Evolutionary conservation across 2,113 vertebrate species (phyloP).

Genomic region (Semnornis frantzii): DNA sequence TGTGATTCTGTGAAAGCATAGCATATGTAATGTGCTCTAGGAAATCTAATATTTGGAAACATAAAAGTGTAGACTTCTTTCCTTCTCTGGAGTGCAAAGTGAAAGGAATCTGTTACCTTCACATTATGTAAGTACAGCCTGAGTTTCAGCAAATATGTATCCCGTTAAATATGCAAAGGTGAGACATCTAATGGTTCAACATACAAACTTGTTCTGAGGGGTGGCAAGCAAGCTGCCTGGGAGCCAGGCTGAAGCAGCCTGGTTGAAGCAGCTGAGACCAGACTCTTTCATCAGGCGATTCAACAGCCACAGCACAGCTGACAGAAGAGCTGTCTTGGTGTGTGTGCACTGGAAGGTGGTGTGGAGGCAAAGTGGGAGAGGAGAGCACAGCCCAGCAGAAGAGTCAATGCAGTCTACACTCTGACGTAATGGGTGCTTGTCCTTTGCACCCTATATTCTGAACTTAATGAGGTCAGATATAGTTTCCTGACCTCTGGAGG

Average conservation of each 20-base stretch:
- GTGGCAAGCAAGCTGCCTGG: background rate
- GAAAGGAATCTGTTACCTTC: background rate
- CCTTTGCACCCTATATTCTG: background rate
- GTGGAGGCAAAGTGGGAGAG: background rate
- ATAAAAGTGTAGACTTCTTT: background rate
- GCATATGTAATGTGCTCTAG: background rate
- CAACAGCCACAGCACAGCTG: background rate
- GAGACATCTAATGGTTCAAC: background rate
- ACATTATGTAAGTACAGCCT: background rate
- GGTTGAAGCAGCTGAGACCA: background rate
- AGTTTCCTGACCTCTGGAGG: background rate
- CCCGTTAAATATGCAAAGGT: background rate
- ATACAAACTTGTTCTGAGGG: accelerated
- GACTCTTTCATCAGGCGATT: background rate
- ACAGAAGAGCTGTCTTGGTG: background rate
- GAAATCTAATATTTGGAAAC: background rate
- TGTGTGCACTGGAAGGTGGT: accelerated
- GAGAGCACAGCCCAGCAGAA: background rate
- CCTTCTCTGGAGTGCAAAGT: background rate
- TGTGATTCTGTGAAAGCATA: background rate
- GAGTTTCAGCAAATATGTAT: background rate
- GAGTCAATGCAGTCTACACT: background rate
- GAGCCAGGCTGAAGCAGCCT: background rate
- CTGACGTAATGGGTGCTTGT: background rate
- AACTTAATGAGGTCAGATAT: background rate